phyloP scores from a whole-genome alignment of 2,113 vertebrate genomes.

The Apteryx owenii region DNA sequence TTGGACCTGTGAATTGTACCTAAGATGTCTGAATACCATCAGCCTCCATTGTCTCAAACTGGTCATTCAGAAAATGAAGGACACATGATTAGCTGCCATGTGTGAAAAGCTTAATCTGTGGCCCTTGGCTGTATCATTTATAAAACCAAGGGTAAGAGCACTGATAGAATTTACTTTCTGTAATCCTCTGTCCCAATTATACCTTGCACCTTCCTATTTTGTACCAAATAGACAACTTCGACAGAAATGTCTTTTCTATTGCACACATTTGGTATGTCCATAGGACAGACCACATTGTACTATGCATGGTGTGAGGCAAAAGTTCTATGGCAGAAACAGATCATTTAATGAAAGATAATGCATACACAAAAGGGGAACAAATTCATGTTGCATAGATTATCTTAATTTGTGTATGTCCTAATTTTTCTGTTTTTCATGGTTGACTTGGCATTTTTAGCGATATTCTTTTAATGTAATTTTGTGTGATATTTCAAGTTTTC shows the following conservation, averaged over 20 bases:
- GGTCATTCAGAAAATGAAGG: neutral
- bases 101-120: neutral
- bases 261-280: neutral
- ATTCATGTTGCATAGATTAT: neutral
- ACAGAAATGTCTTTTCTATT: neutral
- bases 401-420: neutral
- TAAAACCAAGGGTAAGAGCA: neutral
- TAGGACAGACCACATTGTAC: neutral
- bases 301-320: neutral
- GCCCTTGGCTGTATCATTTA: neutral
- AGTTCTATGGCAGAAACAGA: neutral
- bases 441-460: neutral
- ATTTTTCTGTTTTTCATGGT: neutral
- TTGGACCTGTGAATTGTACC: neutral
- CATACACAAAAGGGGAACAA: neutral
- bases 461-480: neutral
- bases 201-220: neutral
- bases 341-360: neutral
- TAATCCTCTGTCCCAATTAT: neutral
- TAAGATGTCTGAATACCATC: neutral
- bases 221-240: neutral
- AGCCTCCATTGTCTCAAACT: neutral
- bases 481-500: neutral
- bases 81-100: neutral
- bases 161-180: neutral